Conservation (phyloP, 2,797 vertebrate genomes). For the Paedocypris micromegethes region DNA sequence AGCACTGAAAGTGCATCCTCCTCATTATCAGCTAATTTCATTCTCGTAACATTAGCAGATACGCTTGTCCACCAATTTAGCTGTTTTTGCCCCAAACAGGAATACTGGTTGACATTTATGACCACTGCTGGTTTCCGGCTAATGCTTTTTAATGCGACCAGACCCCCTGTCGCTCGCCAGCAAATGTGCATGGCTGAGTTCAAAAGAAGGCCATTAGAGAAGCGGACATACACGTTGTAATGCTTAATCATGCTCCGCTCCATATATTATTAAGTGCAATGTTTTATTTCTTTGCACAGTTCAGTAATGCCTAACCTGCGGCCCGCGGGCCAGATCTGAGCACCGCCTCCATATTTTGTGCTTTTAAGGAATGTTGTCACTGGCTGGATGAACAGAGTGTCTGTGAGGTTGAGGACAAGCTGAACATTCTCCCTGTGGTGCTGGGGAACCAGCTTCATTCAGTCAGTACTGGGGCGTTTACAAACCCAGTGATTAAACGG, state of each 20-base stretch:
- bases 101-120: slow-evolving; percentile 23
- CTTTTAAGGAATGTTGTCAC: not conserved
- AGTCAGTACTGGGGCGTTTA: slow-evolving; percentile 6
- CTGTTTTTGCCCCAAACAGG: slow-evolving; percentile 10
- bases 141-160: slow-evolving; percentile 37
- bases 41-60: slow-evolving; percentile 6
- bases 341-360: slow-evolving; percentile 54
- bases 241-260: too few species aligned
- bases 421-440: slow-evolving; percentile 26
- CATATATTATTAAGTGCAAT: too few species aligned
- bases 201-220: slow-evolving; percentile 14
- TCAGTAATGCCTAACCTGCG: too few species aligned
- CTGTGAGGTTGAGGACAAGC: slow-evolving; percentile 41
- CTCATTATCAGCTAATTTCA: slow-evolving; percentile 16
- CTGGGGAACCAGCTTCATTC: slow-evolving; percentile 14
- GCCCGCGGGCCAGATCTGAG: too few species aligned
- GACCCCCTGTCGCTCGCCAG: slow-evolving; percentile 17
- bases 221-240: slow-evolving; percentile 15
- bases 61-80: slow-evolving; percentile 16
- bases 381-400: slow-evolving; percentile 47
- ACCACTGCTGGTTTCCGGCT: slow-evolving; percentile 21
- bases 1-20: slow-evolving; percentile 17
- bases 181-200: slow-evolving; percentile 30
- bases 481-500: too few species aligned
- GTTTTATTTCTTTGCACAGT: too few species aligned